Percentiles rank a stretch among this genome's conserved stretches.
phyloP scores from a whole-genome alignment of 2,888 invertebrate genomes.

The Timema podura region DNA sequence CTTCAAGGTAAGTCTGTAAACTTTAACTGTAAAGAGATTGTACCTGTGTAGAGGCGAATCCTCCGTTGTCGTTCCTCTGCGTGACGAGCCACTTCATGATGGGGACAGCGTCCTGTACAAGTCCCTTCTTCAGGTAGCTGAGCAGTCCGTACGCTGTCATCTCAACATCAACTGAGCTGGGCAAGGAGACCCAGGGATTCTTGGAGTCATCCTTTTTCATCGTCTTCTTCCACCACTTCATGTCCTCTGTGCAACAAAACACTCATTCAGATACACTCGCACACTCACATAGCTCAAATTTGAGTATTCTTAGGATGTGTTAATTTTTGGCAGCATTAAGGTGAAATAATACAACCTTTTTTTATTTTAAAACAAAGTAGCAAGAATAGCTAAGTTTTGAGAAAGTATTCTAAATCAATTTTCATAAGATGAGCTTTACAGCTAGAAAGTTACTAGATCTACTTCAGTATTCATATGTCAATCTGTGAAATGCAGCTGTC shows the following conservation, averaged over 20 bases:
- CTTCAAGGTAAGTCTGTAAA: not conserved
- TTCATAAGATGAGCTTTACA: no score
- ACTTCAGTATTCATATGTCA: no score
- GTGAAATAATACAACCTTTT: no score
- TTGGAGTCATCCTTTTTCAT: constrained; percentile 50
- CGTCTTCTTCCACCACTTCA: constrained; percentile 79
- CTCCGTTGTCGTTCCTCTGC: constrained; percentile 66
- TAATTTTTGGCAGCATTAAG: no score
- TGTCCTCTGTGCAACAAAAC: constrained; percentile 46
- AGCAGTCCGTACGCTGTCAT: constrained; percentile 86
- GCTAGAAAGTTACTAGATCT: no score
- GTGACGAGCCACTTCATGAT: constrained; percentile 68
- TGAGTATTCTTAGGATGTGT: no score
- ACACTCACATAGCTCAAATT: no score
- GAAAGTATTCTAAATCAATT: no score
- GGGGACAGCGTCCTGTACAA: constrained; percentile 54
- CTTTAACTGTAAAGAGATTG: not conserved
- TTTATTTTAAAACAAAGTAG: no score
- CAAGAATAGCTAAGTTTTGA: no score
- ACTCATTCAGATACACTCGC: no score
- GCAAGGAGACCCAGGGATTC: constrained; percentile 62
- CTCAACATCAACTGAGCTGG: constrained; percentile 73
- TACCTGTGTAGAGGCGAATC: constrained; percentile 66
- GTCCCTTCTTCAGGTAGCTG: constrained; percentile 54
- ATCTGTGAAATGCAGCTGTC: no score